Conservation (phyloP, 2,888 invertebrate species). For the Dioctria linearis region DNA sequence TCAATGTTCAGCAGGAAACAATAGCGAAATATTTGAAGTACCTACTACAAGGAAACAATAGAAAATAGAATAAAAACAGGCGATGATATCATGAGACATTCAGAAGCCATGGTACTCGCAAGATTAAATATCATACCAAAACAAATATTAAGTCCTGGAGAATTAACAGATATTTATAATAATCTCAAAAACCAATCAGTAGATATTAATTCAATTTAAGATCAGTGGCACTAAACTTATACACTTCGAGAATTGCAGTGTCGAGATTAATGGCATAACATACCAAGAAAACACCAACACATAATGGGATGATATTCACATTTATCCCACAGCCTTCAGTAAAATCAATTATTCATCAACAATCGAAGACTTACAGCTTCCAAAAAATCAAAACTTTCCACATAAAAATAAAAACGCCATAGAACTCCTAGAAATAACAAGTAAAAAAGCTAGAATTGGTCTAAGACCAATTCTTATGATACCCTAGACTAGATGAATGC, state of each 20-base stretch:
- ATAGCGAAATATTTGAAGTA: conserved; percentile 53
- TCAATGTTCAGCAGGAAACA: conserved; percentile 55
- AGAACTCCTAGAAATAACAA: no score
- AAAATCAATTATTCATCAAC: conserved; percentile 2
- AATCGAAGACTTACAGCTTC: neutral
- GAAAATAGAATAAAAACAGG: no score
- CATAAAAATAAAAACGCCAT: no score
- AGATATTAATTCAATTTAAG: conserved; percentile 38
- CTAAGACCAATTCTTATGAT: no score
- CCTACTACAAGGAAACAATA: no score
- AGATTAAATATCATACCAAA: conserved; percentile 58
- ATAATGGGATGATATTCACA: neutral
- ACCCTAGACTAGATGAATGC: no score
- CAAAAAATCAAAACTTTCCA: neutral
- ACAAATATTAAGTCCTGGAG: conserved; percentile 55
- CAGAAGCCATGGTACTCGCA: conserved; percentile 56
- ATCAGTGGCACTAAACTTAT: neutral
- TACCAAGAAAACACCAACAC: neutral
- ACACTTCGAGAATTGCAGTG: neutral
- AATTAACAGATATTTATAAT: conserved; percentile 54
- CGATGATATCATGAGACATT: no score
- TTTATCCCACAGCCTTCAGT: neutral
- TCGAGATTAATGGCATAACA: neutral
- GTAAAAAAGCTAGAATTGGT: no score
- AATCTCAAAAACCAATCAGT: conserved; percentile 52